phyloP scores from a whole-genome alignment of 2,113 vertebrate genomes.

The Ophthalmolycus amberensis region DNA sequence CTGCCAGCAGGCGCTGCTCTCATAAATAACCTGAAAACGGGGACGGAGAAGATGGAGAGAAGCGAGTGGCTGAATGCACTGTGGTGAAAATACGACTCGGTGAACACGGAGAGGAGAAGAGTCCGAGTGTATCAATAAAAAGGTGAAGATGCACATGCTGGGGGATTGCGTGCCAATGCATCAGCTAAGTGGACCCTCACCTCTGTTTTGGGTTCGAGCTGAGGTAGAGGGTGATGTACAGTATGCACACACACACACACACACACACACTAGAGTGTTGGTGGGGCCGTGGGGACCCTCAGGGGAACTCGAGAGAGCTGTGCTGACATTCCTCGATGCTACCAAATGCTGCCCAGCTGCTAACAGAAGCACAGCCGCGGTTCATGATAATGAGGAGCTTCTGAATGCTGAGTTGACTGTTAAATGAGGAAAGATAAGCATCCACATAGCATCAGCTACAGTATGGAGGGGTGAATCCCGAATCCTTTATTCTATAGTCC shows the following conservation, averaged over 20 bases:
- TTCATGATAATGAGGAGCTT: conserved; percentile 3
- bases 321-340: not conserved
- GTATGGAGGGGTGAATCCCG: not conserved
- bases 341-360: conserved; percentile 28
- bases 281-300: conserved; percentile 3
- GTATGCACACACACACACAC: not conserved
- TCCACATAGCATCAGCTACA: not conserved
- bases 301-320: conserved; percentile 8
- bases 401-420: not conserved
- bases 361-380: not conserved
- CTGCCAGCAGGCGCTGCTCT: conserved; percentile 18
- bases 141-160: conserved; percentile 33
- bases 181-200: conserved; percentile 29
- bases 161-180: conserved; percentile 47
- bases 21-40: conserved; percentile 63
- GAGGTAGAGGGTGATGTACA: not conserved
- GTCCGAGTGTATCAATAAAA: conserved; percentile 24
- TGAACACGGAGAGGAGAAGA: conserved; percentile 7
- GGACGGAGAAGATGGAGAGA: not conserved
- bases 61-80: conserved; percentile 14
- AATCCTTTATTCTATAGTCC: conserved; percentile 24
- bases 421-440: not conserved
- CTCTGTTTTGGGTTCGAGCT: conserved; percentile 12
- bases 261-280: not conserved
- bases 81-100: conserved; percentile 23